Evolutionary conservation across 2,888 invertebrate species (phyloP).

Genomic region (Hipparchia semele): DNA sequence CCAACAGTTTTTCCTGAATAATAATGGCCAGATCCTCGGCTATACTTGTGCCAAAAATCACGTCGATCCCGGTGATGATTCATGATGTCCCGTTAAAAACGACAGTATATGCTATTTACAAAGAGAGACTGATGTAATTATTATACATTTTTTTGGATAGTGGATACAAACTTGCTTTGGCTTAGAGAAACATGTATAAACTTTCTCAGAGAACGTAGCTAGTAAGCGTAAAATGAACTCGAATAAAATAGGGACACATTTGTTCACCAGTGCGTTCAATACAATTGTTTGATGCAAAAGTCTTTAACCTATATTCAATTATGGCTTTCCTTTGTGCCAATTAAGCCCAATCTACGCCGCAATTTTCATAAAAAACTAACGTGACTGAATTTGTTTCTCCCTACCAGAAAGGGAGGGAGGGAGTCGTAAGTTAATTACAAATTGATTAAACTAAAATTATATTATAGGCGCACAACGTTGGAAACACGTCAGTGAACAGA

Average conservation of each 20-base stretch:
- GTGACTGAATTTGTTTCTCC: too few species aligned
- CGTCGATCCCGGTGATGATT: too few species aligned
- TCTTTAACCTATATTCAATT: slow-evolving; percentile 5
- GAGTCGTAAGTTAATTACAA: too few species aligned
- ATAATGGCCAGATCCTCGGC: too few species aligned
- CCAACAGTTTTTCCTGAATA: too few species aligned
- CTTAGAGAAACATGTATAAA: background rate
- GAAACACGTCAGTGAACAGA: too few species aligned
- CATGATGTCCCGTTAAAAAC: too few species aligned
- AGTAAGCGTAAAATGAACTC: slow-evolving; percentile 9
- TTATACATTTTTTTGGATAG: background rate
- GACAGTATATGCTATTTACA: too few species aligned
- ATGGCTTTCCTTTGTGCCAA: background rate
- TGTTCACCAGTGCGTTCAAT: slow-evolving; percentile 7
- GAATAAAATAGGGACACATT: slow-evolving; percentile 12
- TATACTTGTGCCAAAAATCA: too few species aligned
- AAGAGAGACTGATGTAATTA: background rate
- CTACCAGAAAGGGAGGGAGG: too few species aligned
- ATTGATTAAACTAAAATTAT: too few species aligned
- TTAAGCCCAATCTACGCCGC: background rate
- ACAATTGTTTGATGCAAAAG: slow-evolving; percentile 7
- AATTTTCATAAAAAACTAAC: background rate
- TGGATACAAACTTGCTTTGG: background rate
- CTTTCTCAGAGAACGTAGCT: background rate
- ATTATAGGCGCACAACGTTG: too few species aligned